Percentiles rank a stretch among this genome's conserved stretches.
phyloP scores from a whole-genome alignment of 2,888 invertebrate genomes.

The Parthenolecanium corni region DNA sequence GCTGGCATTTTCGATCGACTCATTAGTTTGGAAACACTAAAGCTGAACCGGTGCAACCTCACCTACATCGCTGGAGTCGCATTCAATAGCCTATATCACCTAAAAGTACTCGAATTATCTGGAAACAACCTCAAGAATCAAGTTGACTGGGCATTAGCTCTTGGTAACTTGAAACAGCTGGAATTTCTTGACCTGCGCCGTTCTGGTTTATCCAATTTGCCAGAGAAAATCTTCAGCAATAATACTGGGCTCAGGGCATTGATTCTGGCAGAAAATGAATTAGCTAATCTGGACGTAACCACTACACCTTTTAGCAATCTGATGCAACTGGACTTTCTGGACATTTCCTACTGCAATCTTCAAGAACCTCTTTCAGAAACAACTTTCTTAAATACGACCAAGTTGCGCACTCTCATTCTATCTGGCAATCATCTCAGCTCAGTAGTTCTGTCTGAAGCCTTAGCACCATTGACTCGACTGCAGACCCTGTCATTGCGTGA shows the following conservation, averaged over 20 bases:
- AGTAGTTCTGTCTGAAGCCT: conserved; percentile 51
- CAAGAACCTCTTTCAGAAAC: conserved; percentile 54
- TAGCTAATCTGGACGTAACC: conserved; percentile 52
- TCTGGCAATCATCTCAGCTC: conserved; percentile 58
- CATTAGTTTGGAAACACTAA: conserved; percentile 52
- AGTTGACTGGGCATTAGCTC: conserved; percentile 49
- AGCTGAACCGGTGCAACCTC: conserved; percentile 52
- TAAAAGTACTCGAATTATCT: conserved; percentile 52
- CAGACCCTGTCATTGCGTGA: conserved; percentile 55
- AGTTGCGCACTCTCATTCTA: conserved; percentile 51
- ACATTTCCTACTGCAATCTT: conserved; percentile 56
- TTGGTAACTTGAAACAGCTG: conserved; percentile 49
- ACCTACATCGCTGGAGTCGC: conserved; percentile 46
- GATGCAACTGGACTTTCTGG: conserved; percentile 51
- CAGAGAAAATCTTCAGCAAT: conserved; percentile 53
- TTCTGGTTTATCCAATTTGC: conserved; percentile 48
- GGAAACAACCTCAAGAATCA: conserved; percentile 47
- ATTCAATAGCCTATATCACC: conserved; percentile 48
- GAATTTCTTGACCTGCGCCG: conserved; percentile 53
- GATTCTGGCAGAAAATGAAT: conserved; percentile 53
- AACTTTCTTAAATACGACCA: conserved; percentile 55
- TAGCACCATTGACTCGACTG: conserved; percentile 52
- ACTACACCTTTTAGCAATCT: conserved; percentile 52
- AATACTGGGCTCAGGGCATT: conserved; percentile 52
- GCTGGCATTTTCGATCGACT: conserved; percentile 51